Evolutionary conservation across 2,888 invertebrate species (phyloP).

Genomic region (Phanerotoma sp.): DNA sequence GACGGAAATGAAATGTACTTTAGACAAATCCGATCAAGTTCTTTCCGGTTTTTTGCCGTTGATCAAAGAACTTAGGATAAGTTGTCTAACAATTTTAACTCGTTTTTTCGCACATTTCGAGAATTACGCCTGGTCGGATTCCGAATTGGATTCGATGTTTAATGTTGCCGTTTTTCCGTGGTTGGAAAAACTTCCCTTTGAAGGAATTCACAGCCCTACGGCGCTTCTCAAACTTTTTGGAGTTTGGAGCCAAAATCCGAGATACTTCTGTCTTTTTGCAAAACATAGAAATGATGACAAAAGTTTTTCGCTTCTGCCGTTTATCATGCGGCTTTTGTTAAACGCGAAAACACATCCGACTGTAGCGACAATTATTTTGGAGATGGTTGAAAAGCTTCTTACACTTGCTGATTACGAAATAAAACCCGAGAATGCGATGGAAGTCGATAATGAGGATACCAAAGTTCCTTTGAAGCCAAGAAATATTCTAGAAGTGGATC

Average conservation of each 20-base stretch:
- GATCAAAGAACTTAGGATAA: slow-evolving; percentile 68
- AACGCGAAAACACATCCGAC: slow-evolving; percentile 67
- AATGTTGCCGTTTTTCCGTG: slow-evolving; percentile 80
- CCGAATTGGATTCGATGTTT: slow-evolving; percentile 75
- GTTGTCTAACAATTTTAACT: slow-evolving; percentile 65
- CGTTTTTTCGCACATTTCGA: slow-evolving; percentile 81
- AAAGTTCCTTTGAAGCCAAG: slow-evolving; percentile 16
- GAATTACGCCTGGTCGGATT: slow-evolving; percentile 69
- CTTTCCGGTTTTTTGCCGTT: slow-evolving; percentile 66
- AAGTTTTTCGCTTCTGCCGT: slow-evolving; percentile 64
- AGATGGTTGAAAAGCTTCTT: slow-evolving; percentile 74
- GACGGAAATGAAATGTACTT: slow-evolving; percentile 66
- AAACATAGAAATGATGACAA: slow-evolving; percentile 60
- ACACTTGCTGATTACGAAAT: slow-evolving; percentile 66
- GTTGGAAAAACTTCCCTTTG: slow-evolving; percentile 71
- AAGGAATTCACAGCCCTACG: slow-evolving; percentile 83
- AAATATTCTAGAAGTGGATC: slow-evolving; percentile 12
- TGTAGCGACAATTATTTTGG: slow-evolving; percentile 71
- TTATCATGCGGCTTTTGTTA: slow-evolving; percentile 70
- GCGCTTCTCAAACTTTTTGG: slow-evolving; percentile 77
- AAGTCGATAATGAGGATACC: slow-evolving; percentile 38
- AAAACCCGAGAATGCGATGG: slow-evolving; percentile 56
- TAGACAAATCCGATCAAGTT: slow-evolving; percentile 62
- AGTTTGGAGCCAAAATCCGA: slow-evolving; percentile 78
- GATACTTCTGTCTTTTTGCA: slow-evolving; percentile 72